Evolutionary conservation across 37 sponge, comb jelly and placozoan species (phyloP).

Genomic region (Cliona cf. orientalis): DNA sequence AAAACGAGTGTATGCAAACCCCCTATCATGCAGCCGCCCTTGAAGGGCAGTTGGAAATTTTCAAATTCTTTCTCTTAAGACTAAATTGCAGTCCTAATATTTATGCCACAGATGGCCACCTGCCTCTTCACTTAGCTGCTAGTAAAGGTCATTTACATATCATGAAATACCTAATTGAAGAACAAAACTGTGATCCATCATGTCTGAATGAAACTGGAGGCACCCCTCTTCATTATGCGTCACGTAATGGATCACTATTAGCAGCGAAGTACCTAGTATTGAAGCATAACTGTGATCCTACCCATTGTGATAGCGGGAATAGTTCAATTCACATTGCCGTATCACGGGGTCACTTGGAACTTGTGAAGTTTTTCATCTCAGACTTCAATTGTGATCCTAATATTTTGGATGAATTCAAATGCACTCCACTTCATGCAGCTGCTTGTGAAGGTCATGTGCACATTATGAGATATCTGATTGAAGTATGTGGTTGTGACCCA

Average conservation of each 20-base stretch:
- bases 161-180: slow-evolving; percentile 1
- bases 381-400: background rate
- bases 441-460: too few relatives aligned
- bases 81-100: background rate
- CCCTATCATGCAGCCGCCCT: background rate
- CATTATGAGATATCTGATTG: background rate
- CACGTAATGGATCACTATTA: background rate
- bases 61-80: background rate
- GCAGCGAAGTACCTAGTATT: background rate
- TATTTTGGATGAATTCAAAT: background rate
- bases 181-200: background rate
- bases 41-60: background rate
- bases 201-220: background rate
- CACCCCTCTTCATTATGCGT: slow-evolving; percentile 7
- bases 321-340: background rate
- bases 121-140: slow-evolving; percentile 17
- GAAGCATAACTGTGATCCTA: background rate
- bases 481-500: background rate
- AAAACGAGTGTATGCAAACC: background rate
- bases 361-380: background rate
- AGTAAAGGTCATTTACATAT: slow-evolving; percentile 3
- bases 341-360: background rate
- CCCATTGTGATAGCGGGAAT: background rate
- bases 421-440: background rate
- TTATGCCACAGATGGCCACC: background rate